Conservation (phyloP, 2,888 invertebrate genomes). For the Gastrophysa polygoni region DNA sequence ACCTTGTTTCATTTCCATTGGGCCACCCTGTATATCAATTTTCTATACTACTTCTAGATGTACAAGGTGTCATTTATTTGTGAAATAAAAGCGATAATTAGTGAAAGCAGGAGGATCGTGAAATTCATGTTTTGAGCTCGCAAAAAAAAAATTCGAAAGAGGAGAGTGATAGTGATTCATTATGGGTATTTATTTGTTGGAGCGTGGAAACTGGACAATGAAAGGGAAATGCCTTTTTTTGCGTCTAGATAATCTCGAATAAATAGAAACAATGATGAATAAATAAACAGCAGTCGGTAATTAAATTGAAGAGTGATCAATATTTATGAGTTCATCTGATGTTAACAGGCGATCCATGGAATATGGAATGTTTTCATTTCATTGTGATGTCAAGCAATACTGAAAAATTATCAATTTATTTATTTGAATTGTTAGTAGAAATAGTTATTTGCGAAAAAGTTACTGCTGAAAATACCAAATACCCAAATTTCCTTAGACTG, state of each 20-base stretch:
- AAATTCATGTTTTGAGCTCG: constrained; percentile 12
- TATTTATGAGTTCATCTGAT: background rate
- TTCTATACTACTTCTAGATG: no score
- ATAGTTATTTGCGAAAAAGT: no score
- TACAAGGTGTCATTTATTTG: no score
- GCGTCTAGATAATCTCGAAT: background rate
- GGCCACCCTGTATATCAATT: no score
- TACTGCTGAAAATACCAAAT: no score
- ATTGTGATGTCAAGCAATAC: no score
- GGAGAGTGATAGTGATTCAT: background rate
- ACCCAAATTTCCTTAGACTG: no score
- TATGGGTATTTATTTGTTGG: background rate
- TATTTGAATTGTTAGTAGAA: no score
- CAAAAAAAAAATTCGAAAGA: background rate
- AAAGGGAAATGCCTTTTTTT: background rate
- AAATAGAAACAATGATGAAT: background rate
- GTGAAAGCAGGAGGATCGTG: constrained; percentile 16
- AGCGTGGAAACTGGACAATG: background rate
- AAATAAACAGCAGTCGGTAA: background rate
- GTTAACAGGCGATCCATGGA: no score
- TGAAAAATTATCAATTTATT: no score
- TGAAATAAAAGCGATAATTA: constrained; percentile 5
- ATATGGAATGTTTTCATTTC: no score
- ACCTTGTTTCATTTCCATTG: no score
- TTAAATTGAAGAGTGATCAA: background rate